These are phyloP conservation scores for Meliscaeva auricollis DNA, from an alignment of 2,888 invertebrate genomes.

Conservation along the genomic window DNA sequence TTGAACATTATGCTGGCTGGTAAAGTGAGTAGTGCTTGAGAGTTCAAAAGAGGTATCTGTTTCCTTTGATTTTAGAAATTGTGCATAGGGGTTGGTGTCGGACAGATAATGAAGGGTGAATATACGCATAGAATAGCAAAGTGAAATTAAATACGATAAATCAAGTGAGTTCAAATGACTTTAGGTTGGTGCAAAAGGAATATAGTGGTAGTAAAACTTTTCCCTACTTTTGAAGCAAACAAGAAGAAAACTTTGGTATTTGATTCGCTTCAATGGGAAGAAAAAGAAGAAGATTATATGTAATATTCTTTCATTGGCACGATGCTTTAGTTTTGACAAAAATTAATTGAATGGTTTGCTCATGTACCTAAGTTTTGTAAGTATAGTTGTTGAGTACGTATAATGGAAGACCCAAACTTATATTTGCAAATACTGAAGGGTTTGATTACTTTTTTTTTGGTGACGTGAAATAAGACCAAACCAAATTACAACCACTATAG, in stretches of 20 bases:
- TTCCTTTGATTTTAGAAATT: constrained; percentile 46
- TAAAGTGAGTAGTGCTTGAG: background rate
- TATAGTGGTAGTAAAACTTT: background rate
- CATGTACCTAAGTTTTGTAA: too few relatives aligned
- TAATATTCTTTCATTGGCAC: background rate
- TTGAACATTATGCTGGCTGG: constrained; percentile 39
- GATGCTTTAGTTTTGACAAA: background rate
- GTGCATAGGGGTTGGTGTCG: constrained; percentile 30
- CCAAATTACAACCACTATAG: too few relatives aligned
- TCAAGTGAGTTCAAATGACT: constrained; percentile 57
- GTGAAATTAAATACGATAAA: constrained; percentile 57
- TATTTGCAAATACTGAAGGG: too few relatives aligned
- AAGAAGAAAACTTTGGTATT: constrained; percentile 3
- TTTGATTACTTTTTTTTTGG: too few relatives aligned
- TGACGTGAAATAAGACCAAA: too few relatives aligned
- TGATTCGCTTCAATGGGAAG: background rate
- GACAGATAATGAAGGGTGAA: constrained; percentile 41
- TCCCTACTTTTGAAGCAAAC: background rate
- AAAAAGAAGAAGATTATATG: background rate
- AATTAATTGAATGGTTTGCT: too few relatives aligned
- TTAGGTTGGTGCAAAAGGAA: background rate
- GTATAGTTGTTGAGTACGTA: too few relatives aligned
- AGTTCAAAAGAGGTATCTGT: constrained; percentile 15
- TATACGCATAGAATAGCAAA: constrained; percentile 29
- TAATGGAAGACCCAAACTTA: too few relatives aligned